Conservation (phyloP, 2,888 invertebrate species). For the Hydroisotoma schaefferi region DNA sequence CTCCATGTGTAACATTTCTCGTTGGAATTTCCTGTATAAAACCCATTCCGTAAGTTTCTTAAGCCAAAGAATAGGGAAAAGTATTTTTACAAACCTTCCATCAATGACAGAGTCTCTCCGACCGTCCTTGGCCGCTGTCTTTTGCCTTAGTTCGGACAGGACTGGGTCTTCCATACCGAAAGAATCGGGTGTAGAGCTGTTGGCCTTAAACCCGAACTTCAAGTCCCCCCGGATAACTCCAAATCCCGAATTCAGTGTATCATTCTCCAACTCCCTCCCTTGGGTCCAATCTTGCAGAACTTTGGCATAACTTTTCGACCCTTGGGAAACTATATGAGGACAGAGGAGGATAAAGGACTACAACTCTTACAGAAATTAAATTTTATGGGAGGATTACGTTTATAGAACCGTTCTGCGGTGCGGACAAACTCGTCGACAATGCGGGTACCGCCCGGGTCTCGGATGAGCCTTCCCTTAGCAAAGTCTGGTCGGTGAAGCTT, state of each 20-base stretch:
- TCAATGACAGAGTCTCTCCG: slow-evolving; percentile 7
- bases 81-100: slow-evolving; percentile 5
- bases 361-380: neutral
- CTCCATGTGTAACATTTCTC: slow-evolving; percentile 33
- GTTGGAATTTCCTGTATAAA: slow-evolving; percentile 26
- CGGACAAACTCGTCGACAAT: slow-evolving; percentile 36
- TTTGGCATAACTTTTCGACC: slow-evolving; percentile 23
- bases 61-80: neutral
- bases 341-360: neutral
- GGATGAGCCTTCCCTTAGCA: slow-evolving; percentile 30
- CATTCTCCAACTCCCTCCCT: slow-evolving; percentile 23
- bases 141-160: slow-evolving; percentile 1
- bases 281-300: slow-evolving; percentile 26
- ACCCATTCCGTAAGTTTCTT: neutral
- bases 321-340: slow-evolving; percentile 13
- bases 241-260: slow-evolving; percentile 19
- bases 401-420: slow-evolving; percentile 37
- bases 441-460: slow-evolving; percentile 36
- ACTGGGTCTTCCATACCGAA: neutral
- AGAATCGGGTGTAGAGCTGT: neutral
- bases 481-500: slow-evolving; percentile 28
- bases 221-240: slow-evolving; percentile 17
- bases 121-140: neutral
- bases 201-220: neutral
- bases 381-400: slow-evolving; percentile 16